Evolutionary conservation across 64 coral and sea anemone species (phyloP), one percentile per base, ranked within the genome.

Genomic region (Actinia tenebrosa): DNA sequence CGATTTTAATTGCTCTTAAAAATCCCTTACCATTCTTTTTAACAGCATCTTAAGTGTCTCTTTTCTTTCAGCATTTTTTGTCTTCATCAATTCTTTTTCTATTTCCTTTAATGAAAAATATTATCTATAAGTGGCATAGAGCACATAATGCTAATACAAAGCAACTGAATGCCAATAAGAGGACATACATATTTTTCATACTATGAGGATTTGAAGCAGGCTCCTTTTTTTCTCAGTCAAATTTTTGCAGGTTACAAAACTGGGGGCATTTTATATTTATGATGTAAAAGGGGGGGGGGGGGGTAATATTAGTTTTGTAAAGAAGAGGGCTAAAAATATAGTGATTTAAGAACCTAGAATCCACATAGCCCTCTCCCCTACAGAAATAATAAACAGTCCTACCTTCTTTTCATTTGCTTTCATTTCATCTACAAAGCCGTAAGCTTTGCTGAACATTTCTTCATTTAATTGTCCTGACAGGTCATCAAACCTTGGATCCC

Each of bases 401-500:
- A 42, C 69, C 92, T 90, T 91, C 56, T 82, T 94, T 86, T 98
- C 96, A 18, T 95, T 90, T 45, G 60, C 62, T 71, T 86, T 92
- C 43, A 98, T 86, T 43, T 98, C 93, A 77, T 89, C 90, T 13
- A 98, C 79, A 86, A 98, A 98, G 11, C 59, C 84, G 69, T 98
- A 98, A 44, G 88, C 88, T 71, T 95, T 92, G 22, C 92, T 91
- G 79, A 98, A 98, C 78, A 92, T 89, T 44, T 98, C 90, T 85
- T 95, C 93, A 90, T 98, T 95, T 22, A 92, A 98, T 60, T 62
- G 84, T 60, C 96, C 96, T 68, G 96, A 98, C 0, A 98, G 45
- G 56, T 95, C 88, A 87, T 98, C 96, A 91, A 98, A 98, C 42
- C 96, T 87, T 26, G 96, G 96, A 77, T 98, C 96, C 44, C 96